Percentiles rank a stretch among this genome's conserved stretches.
phyloP scores from a whole-genome alignment of 2,113 vertebrate genomes.

The Mastomys coucha region DNA sequence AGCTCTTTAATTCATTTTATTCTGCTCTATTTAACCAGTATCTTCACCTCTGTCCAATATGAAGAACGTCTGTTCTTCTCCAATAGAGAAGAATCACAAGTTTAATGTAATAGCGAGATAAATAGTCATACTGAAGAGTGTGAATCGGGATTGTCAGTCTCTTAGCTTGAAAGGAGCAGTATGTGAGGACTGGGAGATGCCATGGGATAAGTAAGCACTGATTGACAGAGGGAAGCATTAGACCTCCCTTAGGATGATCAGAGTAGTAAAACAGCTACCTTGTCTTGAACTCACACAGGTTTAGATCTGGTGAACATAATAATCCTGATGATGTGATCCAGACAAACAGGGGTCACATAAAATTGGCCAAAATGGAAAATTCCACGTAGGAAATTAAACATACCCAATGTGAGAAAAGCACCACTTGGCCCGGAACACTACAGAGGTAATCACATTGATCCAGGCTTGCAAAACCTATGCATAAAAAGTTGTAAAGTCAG shows the following conservation, averaged over 20 bases:
- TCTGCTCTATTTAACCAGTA: background rate
- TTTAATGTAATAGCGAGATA: background rate
- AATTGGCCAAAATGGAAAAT: constrained; percentile 12
- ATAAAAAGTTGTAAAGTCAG: background rate
- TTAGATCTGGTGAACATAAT: constrained; percentile 53
- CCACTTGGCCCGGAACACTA: background rate
- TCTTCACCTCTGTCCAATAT: background rate
- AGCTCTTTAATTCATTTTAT: background rate
- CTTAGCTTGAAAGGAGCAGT: background rate
- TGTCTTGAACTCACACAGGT: background rate
- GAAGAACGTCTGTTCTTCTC: background rate
- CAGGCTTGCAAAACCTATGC: background rate
- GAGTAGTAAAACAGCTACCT: background rate
- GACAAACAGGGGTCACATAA: background rate
- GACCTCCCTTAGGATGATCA: background rate
- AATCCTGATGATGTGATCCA: constrained; percentile 48
- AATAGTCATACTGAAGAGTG: background rate
- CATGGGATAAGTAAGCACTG: background rate
- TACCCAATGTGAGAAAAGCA: constrained; percentile 21
- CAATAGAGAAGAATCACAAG: background rate
- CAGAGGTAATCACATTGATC: background rate
- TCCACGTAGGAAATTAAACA: constrained; percentile 31
- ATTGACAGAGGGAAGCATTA: background rate
- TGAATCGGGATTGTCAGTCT: background rate
- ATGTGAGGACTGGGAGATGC: background rate